These are phyloP conservation scores for Parauchenoglanis ngamensis DNA, from an alignment of 2,797 vertebrate species.

Conservation along the genomic window DNA sequence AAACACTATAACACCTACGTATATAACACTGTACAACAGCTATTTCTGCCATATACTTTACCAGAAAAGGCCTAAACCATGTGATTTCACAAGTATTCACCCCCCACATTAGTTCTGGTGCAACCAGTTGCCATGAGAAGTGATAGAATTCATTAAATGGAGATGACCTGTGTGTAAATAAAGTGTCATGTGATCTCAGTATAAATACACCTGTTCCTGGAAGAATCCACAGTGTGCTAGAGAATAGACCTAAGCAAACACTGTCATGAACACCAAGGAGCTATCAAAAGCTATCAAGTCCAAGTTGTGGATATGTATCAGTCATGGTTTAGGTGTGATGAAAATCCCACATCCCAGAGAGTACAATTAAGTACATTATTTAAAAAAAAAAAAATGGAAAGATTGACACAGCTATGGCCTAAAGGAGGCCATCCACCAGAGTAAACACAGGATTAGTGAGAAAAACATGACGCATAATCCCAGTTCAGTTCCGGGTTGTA, in stretches of 20 bases:
- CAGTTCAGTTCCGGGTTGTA: not conserved
- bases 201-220: not conserved
- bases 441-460: constrained; percentile 2
- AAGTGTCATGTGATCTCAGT: not conserved
- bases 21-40: too few species aligned
- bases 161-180: not conserved
- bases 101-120: not conserved
- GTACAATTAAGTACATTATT: not conserved
- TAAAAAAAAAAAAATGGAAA: not conserved
- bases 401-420: not conserved
- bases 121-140: not conserved
- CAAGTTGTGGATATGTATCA: not conserved
- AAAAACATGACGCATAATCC: not conserved
- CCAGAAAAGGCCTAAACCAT: not conserved
- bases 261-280: not conserved
- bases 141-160: not conserved
- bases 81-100: not conserved
- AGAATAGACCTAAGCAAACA: not conserved
- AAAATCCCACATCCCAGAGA: not conserved
- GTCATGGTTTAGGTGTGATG: not conserved
- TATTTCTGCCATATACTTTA: too few species aligned
- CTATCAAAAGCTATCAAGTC: not conserved
- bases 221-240: not conserved
- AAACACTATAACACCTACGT: too few species aligned
- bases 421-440: not conserved